Base-by-base conservation (phyloP, 2,888 invertebrate species). In the Bombylius major region DNA sequence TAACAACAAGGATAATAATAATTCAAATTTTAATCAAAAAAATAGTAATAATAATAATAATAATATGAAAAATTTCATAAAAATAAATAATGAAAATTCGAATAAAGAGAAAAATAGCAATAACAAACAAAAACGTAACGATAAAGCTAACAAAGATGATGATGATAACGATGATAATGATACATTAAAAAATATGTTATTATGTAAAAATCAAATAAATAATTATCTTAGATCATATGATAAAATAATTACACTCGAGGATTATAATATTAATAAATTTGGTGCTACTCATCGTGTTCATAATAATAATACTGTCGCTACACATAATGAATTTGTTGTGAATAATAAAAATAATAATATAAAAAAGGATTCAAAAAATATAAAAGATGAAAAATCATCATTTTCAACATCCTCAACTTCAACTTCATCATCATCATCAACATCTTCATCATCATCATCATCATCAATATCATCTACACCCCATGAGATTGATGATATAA, bases 401-500 rank as follows among this genome's bases (percentile, higher is more conserved):
- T 11, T 4, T 2, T 42, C 7, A 42, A 42, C 7, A 42, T 8
- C 39, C 1, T 36, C 36, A 36, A 9, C 36, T 1, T 36, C 36
- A 11, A 11, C 39, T 42, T 36, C 36, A 36, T 36, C 36, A 36
- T 36, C 36, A 36, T 36, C 36, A 9, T 36, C 36, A 8, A 9
- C 39, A 11, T 39, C 39, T 8, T 39, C 39, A 23, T 5, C 36
- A 14, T 32, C 51, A 47, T 47, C 47, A 55, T 14, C 44, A 51
- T 32, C 9, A 49, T 12, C 36, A 34, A 47, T 55, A 47, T 42
- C 12, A 42, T 42, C 12, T 5, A 5, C 8, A 11, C 11, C 39
- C 11, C 39, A 42, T 11, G 39, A 5, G 6, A 42, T 42, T 56
- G 54, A 42, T 56, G 59, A 60, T 55, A 64, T 67, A 33, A 59